These are phyloP conservation scores for Mystacornis crossleyi DNA, from an alignment of 2,113 vertebrate species.

Conservation along the genomic window DNA sequence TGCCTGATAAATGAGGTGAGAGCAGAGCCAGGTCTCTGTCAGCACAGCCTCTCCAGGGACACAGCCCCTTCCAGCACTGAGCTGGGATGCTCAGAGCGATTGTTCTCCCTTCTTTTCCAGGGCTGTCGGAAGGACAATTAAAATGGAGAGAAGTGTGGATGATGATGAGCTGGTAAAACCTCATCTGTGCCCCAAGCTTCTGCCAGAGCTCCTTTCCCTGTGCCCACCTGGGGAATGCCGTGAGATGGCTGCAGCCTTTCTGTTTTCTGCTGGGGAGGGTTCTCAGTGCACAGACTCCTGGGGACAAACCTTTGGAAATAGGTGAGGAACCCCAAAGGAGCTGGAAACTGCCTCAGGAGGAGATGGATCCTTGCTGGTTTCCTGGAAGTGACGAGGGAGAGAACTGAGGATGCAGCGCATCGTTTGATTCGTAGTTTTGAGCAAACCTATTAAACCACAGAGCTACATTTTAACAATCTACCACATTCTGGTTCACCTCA, in stretches of 20 bases:
- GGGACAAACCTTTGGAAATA: neutral
- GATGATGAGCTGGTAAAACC: neutral
- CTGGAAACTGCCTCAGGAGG: neutral
- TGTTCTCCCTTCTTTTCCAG: neutral
- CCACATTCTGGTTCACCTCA: constrained; percentile 39
- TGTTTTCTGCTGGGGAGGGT: neutral
- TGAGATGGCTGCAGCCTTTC: neutral
- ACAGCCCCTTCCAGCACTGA: neutral
- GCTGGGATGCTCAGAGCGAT: neutral
- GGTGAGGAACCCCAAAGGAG: neutral
- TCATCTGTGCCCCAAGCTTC: neutral
- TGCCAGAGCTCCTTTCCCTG: neutral
- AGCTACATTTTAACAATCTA: neutral
- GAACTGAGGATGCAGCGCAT: neutral
- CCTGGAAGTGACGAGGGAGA: neutral
- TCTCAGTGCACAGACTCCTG: neutral
- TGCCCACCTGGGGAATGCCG: neutral
- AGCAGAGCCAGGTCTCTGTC: neutral
- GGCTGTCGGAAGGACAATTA: neutral
- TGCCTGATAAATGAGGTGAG: neutral
- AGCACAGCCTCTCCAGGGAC: neutral
- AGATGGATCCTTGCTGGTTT: neutral
- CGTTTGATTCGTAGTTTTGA: neutral
- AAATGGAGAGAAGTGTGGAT: neutral
- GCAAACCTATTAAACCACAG: neutral